Evolutionary conservation across 1,140 invertebrate species (phyloP), one percentile per base, ranked within the genome.

Genomic region (Rhopalosiphum padi): DNA sequence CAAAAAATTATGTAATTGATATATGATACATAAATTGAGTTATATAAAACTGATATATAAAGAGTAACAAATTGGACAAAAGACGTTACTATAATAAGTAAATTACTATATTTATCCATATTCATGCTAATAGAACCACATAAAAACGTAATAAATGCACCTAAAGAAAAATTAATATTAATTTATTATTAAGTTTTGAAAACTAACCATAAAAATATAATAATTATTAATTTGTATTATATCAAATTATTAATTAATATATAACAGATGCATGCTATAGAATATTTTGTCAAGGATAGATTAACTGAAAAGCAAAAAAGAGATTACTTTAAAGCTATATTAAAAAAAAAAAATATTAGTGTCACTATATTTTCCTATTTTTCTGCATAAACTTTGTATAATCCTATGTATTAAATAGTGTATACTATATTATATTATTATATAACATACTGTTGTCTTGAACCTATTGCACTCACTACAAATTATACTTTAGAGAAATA

Each of bases 11-110:
- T 92, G 23, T 51, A 92, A 41, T 92, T 92, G 22, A 92, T 85
- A 41, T 92, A 92, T 15, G 91, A 92, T 37, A 92, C 21, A 85
- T 92, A 92, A 53, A 92, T 85, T 85, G 91, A 92, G 30, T 43
- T 92, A 25, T 51, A 92, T 21, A 37, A 3, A 41, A 85, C 23
- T 41, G 91, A 85, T 83, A 82, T 53, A 51, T 92, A 92, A 68
- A 92, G 55, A 83, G 91, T 4, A 35, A 30, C 22, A 48, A n/a
- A 85, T 60, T 92, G 91, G 25, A 85, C 25, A 53, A 85, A 41
- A 30, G 91, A 82, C 41, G 43, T 55, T 53, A 85, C 22, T 3
- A 85, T 51, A 30, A 92, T 92, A 37, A 92, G 43, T 51, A 92
- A 48, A 92, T 85, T 85, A 85, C 77, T 35, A 92, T 83, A 92